Evolutionary conservation across 2,797 vertebrate species (phyloP), one percentile per base, ranked within the genome.

Genomic region (Sylvia borin): DNA sequence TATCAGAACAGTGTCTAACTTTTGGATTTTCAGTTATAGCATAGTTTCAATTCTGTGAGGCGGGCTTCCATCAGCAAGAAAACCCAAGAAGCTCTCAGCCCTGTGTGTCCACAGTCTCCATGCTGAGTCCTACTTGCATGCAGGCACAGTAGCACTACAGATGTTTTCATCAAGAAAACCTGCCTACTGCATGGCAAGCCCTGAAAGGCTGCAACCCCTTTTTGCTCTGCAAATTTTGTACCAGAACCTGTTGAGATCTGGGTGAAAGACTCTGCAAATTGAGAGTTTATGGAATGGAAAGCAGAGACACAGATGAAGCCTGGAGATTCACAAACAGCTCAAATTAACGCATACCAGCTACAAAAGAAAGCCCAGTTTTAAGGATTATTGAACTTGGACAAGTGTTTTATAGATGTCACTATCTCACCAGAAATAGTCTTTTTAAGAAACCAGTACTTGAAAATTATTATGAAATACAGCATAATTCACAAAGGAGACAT

Each of bases 131-230:
- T 36, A 10, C 40, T 18, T 17, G 31, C 27, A 24, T 4, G 50
- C 24, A 51, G n/a, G 51, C 43, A 68, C 1, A 1, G 48, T 0
- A 19, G n/a, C 36, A 38, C 21, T 27, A n/a, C 5, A 58, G 45
- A 38, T 7, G 19, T 36, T 72, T 53, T 24, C n/a, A 45, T 54
- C 34, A 71, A 34, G 57, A 42, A 92, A 87, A 55, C 62, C 32
- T 68, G 58, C n/a, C 60, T 19, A 36, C 13, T 76, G 75, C 51
- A 55, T 3, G 29, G 47, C 50, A n/a, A 0, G 0, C 18, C 36
- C 50, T 60, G 36, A 66, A 79, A 86, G 27, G 20, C 27, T 64
- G 43, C 22, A 62, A 27, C 4, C 11, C 5, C 32, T 72, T 80
- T 89, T 14, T 74, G 50, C 47, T 38, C 71, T 51, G 32, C 15